A percentile compares a stretch with the other conserved stretches of the same genome.
Conservation (phyloP, 2,888 invertebrate species). For the Steromphala cineraria region DNA sequence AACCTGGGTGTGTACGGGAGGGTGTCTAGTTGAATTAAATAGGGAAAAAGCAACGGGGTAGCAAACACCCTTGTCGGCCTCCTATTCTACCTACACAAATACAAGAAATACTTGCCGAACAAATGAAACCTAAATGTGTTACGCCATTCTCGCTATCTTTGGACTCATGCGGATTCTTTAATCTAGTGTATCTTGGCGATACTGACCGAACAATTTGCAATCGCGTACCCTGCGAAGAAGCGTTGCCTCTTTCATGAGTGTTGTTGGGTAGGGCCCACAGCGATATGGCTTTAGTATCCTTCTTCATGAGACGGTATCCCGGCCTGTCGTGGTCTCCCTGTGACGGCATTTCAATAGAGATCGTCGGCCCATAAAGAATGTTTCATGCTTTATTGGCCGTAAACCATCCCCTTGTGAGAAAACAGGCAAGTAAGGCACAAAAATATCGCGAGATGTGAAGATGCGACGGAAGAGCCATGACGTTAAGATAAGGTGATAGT, state of each 20-base stretch:
- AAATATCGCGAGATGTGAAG: neutral
- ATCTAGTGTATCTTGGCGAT: conserved; percentile 14
- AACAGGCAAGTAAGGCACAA: neutral
- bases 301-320: conserved; percentile 10
- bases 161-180: conserved; percentile 7
- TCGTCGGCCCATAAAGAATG: conserved; percentile 23
- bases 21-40: neutral
- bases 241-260: conserved; percentile 12
- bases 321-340: neutral
- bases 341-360: neutral
- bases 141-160: neutral
- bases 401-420: conserved; percentile 17
- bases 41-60: neutral
- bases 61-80: neutral
- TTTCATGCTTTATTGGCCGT: conserved; percentile 27
- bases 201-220: conserved; percentile 9
- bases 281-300: conserved; percentile 17
- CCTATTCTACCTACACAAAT: neutral
- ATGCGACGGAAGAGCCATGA: neutral
- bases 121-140: conserved; percentile 3
- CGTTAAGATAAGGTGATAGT: no score
- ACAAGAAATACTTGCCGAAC: conserved; percentile 11
- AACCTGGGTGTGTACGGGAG: neutral
- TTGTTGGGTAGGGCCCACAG: neutral
- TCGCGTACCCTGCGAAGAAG: neutral